A percentile compares a stretch with the other conserved stretches of the same genome.
Evolutionary conservation across 2,113 vertebrate species (phyloP).

Genomic region (Orthonyx spaldingii): DNA sequence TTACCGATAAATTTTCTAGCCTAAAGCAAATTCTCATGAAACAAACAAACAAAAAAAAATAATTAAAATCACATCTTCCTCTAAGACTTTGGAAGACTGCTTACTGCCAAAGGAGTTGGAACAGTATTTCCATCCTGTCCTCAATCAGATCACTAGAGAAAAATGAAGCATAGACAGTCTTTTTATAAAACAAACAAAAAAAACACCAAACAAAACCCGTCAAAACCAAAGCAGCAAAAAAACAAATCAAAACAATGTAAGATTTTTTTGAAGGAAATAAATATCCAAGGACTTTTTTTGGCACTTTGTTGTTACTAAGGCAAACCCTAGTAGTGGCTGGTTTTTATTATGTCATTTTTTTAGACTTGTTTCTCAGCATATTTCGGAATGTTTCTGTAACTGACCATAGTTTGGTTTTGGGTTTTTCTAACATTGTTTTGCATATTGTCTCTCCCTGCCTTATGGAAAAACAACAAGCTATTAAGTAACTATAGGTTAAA

Average conservation of each 20-base stretch:
- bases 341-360: neutral
- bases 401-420: neutral
- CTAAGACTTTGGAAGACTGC: neutral
- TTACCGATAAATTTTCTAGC: neutral
- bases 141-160: neutral
- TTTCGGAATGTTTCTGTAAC: neutral
- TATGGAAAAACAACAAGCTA: neutral
- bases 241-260: accelerated
- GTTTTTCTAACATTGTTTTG: neutral
- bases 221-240: neutral
- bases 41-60: no score
- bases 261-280: neutral
- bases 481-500: neutral
- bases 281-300: neutral
- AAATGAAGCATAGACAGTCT: neutral
- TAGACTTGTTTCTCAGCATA: accelerated
- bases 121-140: neutral
- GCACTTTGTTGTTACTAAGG: neutral
- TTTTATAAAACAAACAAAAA: neutral
- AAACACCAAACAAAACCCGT: neutral
- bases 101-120: neutral
- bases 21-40: neutral
- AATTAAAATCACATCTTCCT: neutral
- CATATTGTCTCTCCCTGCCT: neutral
- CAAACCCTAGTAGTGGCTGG: neutral